Base-by-base conservation (phyloP, 2,113 vertebrate genomes). In the Naja naja region DNA sequence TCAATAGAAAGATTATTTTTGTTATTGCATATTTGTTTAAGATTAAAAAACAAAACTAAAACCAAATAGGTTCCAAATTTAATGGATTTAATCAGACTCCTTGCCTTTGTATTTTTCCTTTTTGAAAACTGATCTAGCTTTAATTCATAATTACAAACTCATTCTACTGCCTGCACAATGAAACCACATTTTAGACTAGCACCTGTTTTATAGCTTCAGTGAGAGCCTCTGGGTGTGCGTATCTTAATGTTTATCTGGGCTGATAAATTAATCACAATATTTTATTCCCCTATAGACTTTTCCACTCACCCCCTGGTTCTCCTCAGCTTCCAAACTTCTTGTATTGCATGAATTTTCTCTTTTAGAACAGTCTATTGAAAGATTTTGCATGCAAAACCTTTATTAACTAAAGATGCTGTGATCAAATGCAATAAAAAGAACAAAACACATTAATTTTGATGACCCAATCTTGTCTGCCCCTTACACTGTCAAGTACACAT, bases 131-230 rank as follows among this genome's bases (percentile, higher is more conserved):
- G 94, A 94, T 97, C 96, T 96, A 97, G 94, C 95, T 97, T 96
- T 97, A 97, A 97, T 97, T 98, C 97, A 98, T 97, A 98, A 98
- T 98, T 98, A 98, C 94, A 98, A 98, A 97, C 97, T 97, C 97
- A 98, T 97, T 97, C 96, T 95, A 97, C 95, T 97, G 94, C 97
- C 95, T 96, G 94, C 95, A 96, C 97, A 98, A 97, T 97, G 96
- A 97, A 98, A 95, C 91, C 95, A 96, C 97, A 97, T 98, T 97
- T 97, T 97, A 98, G 97, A 97, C 97, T 97, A 98, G 97, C 97
- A 98, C 97, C 98, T 98, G 98, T 97, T 98, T 97, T 97, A 97
- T 97, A 85, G 96, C 97, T 98, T 97, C 96, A 81, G 94, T 97
- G 92, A 64, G 97, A 97, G 97, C 98, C 98, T 97, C 96, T 93